These are phyloP conservation scores for Saguinus imperator DNA, from an alignment of 2,113 vertebrate genomes.

Conservation along the genomic window DNA sequence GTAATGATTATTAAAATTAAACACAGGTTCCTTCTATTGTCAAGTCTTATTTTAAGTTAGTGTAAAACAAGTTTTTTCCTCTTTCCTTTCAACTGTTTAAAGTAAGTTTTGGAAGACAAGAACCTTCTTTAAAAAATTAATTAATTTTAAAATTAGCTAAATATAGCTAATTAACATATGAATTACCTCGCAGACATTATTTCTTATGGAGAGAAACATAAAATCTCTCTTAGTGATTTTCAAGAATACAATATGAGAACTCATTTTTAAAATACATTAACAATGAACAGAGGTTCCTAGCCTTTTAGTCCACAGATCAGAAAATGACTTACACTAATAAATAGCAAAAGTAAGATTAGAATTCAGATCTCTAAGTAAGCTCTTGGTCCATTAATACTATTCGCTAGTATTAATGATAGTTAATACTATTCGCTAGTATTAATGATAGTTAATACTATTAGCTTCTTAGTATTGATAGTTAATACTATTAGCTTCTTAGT, in stretches of 20 bases:
- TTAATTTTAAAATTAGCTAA: not conserved
- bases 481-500: too few species aligned
- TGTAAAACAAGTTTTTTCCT: not conserved
- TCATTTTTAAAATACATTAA: not conserved
- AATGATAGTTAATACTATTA: too few species aligned
- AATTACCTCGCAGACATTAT: not conserved
- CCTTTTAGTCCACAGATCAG: not conserved
- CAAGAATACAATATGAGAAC: not conserved
- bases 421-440: too few species aligned
- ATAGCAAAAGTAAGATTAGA: not conserved
- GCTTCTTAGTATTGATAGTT: too few species aligned
- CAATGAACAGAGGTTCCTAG: not conserved
- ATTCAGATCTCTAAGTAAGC: not conserved
- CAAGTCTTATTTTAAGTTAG: conserved; percentile 7
- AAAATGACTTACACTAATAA: not conserved
- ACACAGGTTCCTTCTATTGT: not conserved
- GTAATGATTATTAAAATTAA: conserved; percentile 9
- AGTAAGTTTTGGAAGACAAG: not conserved
- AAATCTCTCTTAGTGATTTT: not conserved
- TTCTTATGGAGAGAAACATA: not conserved
- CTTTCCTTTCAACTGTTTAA: conserved; percentile 24
- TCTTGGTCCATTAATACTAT: not conserved
- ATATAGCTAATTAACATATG: not conserved
- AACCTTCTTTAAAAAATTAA: not conserved
- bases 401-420: too few species aligned